phyloP scores from a whole-genome alignment of 1,140 invertebrate genomes.

The Platorchestia sp. region DNA sequence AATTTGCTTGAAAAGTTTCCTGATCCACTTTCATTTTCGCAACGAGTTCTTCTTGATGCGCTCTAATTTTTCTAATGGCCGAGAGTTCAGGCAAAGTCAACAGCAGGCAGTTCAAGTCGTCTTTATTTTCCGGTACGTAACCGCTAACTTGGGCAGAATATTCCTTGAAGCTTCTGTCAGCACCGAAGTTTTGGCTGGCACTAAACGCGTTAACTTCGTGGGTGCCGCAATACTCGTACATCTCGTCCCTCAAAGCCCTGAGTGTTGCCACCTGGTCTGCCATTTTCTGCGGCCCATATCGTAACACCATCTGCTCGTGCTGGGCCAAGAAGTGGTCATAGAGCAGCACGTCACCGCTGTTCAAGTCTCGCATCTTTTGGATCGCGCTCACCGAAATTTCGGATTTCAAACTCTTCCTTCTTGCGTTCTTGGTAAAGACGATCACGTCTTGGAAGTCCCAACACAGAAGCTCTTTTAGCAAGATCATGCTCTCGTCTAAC shows the following conservation, averaged over 20 bases:
- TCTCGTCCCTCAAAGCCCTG: slow-evolving; percentile 43
- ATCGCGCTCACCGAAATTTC: slow-evolving; percentile 12
- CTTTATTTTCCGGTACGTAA: slow-evolving; percentile 29
- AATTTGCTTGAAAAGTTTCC: background rate
- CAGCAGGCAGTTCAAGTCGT: background rate
- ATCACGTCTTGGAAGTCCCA: slow-evolving; percentile 73
- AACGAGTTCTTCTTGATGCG: background rate
- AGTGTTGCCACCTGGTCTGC: slow-evolving; percentile 56
- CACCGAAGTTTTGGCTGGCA: no score
- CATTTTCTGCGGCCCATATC: slow-evolving; percentile 61
- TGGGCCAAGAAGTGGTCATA: slow-evolving; percentile 61
- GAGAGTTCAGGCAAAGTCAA: slow-evolving; percentile 24
- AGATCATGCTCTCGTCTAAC: slow-evolving; percentile 74
- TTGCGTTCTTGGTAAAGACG: slow-evolving; percentile 70
- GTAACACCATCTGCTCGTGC: slow-evolving; percentile 58
- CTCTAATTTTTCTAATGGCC: background rate
- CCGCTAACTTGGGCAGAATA: slow-evolving; percentile 35
- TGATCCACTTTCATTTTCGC: background rate
- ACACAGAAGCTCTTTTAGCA: slow-evolving; percentile 73
- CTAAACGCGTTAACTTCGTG: slow-evolving; percentile 17
- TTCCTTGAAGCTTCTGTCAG: background rate
- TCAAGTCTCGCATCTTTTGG: slow-evolving; percentile 13
- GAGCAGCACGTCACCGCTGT: slow-evolving; percentile 59
- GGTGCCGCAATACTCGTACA: slow-evolving; percentile 43
- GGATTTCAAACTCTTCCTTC: slow-evolving; percentile 52